Evolutionary conservation across 2,888 invertebrate species (phyloP), one percentile per base, ranked within the genome.

Genomic region (Argynnis bischoffii): DNA sequence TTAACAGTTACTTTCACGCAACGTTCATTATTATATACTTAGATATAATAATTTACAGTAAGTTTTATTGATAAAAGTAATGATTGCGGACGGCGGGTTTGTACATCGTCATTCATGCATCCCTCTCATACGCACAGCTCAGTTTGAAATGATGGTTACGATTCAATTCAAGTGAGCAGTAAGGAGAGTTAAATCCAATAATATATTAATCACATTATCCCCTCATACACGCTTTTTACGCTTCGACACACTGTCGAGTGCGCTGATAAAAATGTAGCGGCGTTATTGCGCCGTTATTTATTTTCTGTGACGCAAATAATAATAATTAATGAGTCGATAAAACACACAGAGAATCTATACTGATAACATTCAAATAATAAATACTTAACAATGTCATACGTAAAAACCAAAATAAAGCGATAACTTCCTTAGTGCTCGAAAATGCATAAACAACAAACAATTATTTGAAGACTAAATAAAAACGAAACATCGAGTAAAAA

Each of bases 361-460:
- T 50, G 48, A 61, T 71, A 69, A 66, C 66, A 68, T 72, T 67
- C 56, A 67, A 64, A 66, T 60, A 65, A 65, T 64, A 67, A 63
- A 64, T 47, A 71, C 21, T 57, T 18, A 65, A 63, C 16, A 66
- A 50, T 63, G 69, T 63, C 21, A 64, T 55, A 66, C 16, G 57
- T 67, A 55, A 53, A 69, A 70, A 69, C 48, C n/a, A 68, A 69
- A 73, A 71, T 56, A 59, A 69, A 72, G 69, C 71, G 67, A 64
- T 63, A 80, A 83, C 80, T 83, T 90, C 91, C 92, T 91, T 89
- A 89, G 78, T 87, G 89, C 91, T 91, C 90, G 74, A 80, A 76
- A 82, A 86, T 85, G 81, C 81, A 88, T 82, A 81, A 85, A 86
- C 81, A 84, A 82, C 79, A 87, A 82, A 86, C 81, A 87, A 61